These are phyloP conservation scores for Vesta saturnalis DNA, from an alignment of 2,888 invertebrate genomes.

Conservation along the genomic window DNA sequence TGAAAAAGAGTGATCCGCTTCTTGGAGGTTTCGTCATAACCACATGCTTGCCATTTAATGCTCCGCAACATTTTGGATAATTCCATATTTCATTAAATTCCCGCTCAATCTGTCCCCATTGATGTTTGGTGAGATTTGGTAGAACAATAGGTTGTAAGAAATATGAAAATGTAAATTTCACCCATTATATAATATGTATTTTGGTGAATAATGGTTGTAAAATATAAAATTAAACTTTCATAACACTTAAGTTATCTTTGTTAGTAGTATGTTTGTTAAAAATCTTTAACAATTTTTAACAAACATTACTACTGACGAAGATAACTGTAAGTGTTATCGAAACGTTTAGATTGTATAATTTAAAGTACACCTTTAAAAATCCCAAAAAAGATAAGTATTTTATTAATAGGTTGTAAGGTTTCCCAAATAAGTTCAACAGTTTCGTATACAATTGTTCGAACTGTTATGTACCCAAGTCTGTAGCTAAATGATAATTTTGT, in stretches of 20 bases:
- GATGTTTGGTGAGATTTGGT: slow-evolving; percentile 39
- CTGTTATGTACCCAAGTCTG: slow-evolving; percentile 41
- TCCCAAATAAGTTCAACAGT: slow-evolving; percentile 41
- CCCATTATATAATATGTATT: no score
- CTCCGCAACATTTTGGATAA: slow-evolving; percentile 9
- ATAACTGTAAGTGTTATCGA: no score
- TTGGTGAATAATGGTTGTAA: no score
- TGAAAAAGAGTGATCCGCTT: slow-evolving; percentile 13
- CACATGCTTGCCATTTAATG: background rate
- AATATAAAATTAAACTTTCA: no score
- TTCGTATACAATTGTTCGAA: slow-evolving; percentile 41
- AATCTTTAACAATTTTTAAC: no score
- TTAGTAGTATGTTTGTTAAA: no score
- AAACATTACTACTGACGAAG: no score
- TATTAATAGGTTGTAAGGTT: slow-evolving; percentile 35
- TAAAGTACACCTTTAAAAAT: no score
- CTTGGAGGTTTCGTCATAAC: slow-evolving; percentile 5
- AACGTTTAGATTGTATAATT: no score
- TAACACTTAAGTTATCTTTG: no score
- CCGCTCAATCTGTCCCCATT: slow-evolving; percentile 42
- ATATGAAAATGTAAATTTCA: no score
- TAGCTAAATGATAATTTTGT: slow-evolving; percentile 22
- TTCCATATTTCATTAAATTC: slow-evolving; percentile 33
- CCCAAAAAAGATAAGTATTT: no score
- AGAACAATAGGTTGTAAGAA: slow-evolving; percentile 17